Base-by-base conservation (phyloP, 2,888 invertebrate genomes). In the Melanotus villosus region DNA sequence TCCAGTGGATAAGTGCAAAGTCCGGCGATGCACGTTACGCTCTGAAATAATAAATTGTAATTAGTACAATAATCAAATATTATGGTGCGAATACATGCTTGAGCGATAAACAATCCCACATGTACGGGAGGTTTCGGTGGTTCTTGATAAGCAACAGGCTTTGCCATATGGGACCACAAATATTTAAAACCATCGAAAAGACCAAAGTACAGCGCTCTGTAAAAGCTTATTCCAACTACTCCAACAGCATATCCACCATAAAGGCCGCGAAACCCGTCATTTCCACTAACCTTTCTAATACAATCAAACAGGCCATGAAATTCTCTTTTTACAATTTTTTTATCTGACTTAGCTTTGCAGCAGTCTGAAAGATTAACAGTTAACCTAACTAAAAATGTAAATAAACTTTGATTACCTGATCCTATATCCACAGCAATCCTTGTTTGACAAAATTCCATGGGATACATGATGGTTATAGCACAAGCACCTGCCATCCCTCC, bases 371-470 rank as follows among this genome's bases (percentile, higher is more conserved):
- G 26, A n/a, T 18, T n/a, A 16, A 14, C 34, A 16, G n/a, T 36
- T 1, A 4, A 21, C 10, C n/a, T 30, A 3, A 18, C 1, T 16
- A 7, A 10, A 10, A 16, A 23, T 21, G 19, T 14, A 47, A 38
- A 6, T 19, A 9, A 41, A 16, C 16, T 2, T 18, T 26, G 26
- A 5, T 7, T 45, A 57, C 69, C 65, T n/a, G 56, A 34, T 18
- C 76, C 76, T 7, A 74, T 47, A 38, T 76, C 76, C 6, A 74
- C 68, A 10, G 71, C 26, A 10, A 76, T 34, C 41, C 70, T 59
- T 18, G 75, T 76, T 45, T 71, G 74, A 32, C 76, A 76, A 60
- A 74, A 74, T 19, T 74, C 70, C 30, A 76, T 58, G 5, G 76
- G 76, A 26, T 62, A 76, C 2, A 75, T 45, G 3, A 72, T 23